Evolutionary conservation across 2,113 vertebrate species (phyloP).

Genomic region (Arothron firmamentum): DNA sequence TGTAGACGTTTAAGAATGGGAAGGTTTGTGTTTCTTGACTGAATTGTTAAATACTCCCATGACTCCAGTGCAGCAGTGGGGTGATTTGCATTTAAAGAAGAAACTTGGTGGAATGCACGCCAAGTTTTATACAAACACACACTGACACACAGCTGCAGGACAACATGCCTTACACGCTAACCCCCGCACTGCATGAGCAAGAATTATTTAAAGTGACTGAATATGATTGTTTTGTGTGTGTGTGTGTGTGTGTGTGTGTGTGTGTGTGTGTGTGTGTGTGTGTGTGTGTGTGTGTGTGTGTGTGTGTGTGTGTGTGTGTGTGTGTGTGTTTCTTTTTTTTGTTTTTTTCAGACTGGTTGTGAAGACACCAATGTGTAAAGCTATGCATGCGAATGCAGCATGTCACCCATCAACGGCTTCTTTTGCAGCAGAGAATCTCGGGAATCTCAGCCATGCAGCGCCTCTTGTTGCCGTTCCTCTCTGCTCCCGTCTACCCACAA

Average conservation of each 20-base stretch:
- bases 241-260: no score
- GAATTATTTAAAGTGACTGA: conserved; percentile 52
- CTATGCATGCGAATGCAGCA: conserved; percentile 37
- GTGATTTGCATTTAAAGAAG: not conserved
- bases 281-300: no score
- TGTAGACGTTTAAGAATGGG: no score
- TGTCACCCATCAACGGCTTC: conserved; percentile 37
- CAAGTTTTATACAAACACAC: conserved; percentile 25
- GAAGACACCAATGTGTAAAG: conserved; percentile 22
- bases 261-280: no score
- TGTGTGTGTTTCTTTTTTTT: no score
- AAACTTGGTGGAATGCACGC: not conserved
- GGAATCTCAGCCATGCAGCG: conserved; percentile 62
- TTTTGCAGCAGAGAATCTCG: conserved; percentile 58
- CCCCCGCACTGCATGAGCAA: conserved; percentile 30
- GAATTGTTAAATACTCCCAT: no score
- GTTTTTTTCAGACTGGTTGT: not conserved
- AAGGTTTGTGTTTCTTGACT: no score
- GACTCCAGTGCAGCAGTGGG: not conserved
- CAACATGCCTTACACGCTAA: conserved; percentile 8
- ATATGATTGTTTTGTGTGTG: no score
- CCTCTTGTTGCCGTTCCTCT: conserved; percentile 42
- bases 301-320: no score
- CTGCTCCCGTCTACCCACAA: conserved; percentile 33
- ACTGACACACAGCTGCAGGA: conserved; percentile 24